Evolutionary conservation across 2,797 vertebrate species (phyloP).

Genomic region (Neosalanx taihuensis): DNA sequence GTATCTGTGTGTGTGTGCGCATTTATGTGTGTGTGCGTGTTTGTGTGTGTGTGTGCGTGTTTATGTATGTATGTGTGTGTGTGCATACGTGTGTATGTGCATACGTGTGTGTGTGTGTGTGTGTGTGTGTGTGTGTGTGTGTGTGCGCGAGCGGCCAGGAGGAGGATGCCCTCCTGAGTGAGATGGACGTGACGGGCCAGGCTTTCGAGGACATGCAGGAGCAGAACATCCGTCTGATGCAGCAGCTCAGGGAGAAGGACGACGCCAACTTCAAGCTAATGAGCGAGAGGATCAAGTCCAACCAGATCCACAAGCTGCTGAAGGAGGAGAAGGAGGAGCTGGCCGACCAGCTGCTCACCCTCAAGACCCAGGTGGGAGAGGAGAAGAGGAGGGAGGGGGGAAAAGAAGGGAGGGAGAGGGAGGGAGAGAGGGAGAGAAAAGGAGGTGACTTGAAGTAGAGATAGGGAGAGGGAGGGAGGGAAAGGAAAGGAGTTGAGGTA

Average conservation of each 20-base stretch:
- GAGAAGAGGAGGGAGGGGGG: neutral
- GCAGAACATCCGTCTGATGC: conserved; percentile 87
- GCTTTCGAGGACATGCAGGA: conserved; percentile 91
- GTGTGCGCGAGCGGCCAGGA: conserved; percentile 62
- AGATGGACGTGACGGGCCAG: conserved; percentile 89
- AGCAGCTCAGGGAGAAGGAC: conserved; percentile 84
- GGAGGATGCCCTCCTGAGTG: conserved; percentile 83
- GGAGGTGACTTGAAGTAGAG: too few species aligned
- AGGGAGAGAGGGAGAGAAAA: neutral
- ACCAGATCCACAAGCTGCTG: conserved; percentile 88
- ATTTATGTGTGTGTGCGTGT: neutral
- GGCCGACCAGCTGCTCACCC: conserved; percentile 78
- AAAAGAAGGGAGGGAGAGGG: too few species aligned
- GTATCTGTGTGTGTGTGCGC: neutral
- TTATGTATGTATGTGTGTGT: neutral
- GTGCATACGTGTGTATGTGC: neutral
- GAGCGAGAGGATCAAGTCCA: conserved; percentile 87
- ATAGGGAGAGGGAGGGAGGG: too few species aligned
- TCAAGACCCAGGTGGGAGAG: conserved; percentile 84
- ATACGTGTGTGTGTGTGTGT: neutral
- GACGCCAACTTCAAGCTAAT: conserved; percentile 90
- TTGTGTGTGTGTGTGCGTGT: neutral
- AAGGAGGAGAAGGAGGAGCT: conserved; percentile 89
- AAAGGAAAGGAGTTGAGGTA: neutral
- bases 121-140: neutral